Conservation (phyloP, 1,140 invertebrate species). For the Pantala flavescens region DNA sequence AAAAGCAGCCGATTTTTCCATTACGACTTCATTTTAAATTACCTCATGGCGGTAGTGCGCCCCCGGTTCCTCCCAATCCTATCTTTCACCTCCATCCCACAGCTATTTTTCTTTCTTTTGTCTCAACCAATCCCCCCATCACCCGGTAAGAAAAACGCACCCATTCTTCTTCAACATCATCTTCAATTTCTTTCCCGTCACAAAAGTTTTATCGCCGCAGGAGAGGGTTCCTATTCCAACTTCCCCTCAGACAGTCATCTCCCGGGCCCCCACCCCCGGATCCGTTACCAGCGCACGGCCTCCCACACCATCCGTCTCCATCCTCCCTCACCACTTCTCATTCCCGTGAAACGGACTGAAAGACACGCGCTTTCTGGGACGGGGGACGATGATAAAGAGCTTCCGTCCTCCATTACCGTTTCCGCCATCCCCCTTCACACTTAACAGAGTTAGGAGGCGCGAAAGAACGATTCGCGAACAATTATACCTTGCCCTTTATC, state of each 20-base stretch:
- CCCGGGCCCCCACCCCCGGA: not conserved
- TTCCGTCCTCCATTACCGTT: no score
- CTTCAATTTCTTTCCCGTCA: slow-evolving; percentile 9
- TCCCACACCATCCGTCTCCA: not conserved
- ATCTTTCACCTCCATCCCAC: not conserved
- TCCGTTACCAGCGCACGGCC: not conserved
- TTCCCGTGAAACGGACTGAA: no score
- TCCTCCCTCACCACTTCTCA: not conserved
- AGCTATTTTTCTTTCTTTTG: not conserved
- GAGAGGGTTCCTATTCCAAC: not conserved
- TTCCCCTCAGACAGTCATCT: not conserved
- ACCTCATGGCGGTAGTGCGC: not conserved
- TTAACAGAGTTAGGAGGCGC: no score
- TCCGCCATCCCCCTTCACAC: no score
- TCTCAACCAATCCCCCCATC: not conserved
- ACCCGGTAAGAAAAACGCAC: not conserved
- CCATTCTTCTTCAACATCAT: slow-evolving; percentile 6
- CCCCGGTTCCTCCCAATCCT: not conserved
- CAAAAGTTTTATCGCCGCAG: slow-evolving; percentile 5
- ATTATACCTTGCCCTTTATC: no score
- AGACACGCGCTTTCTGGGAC: no score
- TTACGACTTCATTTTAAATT: slow-evolving; percentile 4
- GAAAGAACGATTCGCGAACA: no score
- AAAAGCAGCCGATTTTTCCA: not conserved
- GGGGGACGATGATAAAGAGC: no score